Evolutionary conservation across 1,140 invertebrate genomes (phyloP).

Genomic region (Forficula auricularia): DNA sequence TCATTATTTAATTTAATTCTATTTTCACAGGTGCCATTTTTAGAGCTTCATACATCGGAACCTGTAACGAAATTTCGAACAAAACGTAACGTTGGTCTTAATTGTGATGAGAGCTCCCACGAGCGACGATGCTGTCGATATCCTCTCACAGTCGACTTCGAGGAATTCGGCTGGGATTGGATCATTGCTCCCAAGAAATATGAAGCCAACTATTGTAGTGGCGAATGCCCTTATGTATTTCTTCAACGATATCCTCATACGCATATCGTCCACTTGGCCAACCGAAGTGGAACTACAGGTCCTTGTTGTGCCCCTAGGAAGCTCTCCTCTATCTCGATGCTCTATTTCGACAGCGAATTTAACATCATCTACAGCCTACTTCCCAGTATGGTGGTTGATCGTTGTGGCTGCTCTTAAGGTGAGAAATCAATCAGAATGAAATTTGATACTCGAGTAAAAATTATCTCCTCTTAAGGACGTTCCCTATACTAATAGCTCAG

Average conservation of each 20-base stretch:
- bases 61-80: slow-evolving; percentile 38
- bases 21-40: slow-evolving; percentile 65
- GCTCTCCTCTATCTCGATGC: slow-evolving; percentile 76
- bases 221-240: slow-evolving; percentile 79
- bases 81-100: slow-evolving; percentile 57
- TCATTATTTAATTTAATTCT: no score
- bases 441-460: no score
- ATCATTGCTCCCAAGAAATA: slow-evolving; percentile 92
- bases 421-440: no score
- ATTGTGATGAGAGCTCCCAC: slow-evolving; percentile 56
- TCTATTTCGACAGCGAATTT: slow-evolving; percentile 76
- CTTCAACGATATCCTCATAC: slow-evolving; percentile 84
- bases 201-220: slow-evolving; percentile 90
- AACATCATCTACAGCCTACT: slow-evolving; percentile 77
- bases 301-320: slow-evolving; percentile 81
- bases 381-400: slow-evolving; percentile 83
- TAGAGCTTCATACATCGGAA: slow-evolving; percentile 55
- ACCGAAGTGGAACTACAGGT: slow-evolving; percentile 48
- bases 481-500: no score
- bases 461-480: no score
- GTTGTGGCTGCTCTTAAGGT: slow-evolving; percentile 72
- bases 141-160: slow-evolving; percentile 86
- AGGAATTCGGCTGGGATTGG: slow-evolving; percentile 95
- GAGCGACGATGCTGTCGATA: slow-evolving; percentile 76
- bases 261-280: slow-evolving; percentile 65